Percentiles rank a stretch among this genome's conserved stretches.
Conservation (phyloP, 2,888 invertebrate genomes). For the Sylvicola cinctus region DNA sequence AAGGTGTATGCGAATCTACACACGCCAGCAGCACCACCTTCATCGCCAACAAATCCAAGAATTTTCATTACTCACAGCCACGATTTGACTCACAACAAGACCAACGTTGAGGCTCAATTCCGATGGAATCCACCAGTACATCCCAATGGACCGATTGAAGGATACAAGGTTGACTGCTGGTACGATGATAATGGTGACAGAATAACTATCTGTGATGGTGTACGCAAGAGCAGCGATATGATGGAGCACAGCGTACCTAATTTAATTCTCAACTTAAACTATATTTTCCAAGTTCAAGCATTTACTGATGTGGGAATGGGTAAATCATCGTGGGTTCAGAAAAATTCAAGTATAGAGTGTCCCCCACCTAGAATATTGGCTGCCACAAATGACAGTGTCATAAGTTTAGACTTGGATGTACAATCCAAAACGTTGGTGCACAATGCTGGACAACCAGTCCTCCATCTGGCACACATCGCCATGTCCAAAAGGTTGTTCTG, state of each 20-base stretch:
- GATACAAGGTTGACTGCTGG: conserved; percentile 50
- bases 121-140: conserved; percentile 63
- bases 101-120: conserved; percentile 36
- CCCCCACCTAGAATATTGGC: conserved; percentile 63
- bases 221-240: conserved; percentile 2
- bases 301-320: conserved; percentile 62
- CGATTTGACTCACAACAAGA: conserved; percentile 14
- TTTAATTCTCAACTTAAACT: conserved; percentile 6
- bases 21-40: conserved; percentile 66
- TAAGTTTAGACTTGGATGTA: conserved; percentile 55
- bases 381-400: conserved; percentile 49
- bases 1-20: conserved; percentile 37
- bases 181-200: conserved; percentile 24
- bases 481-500: conserved; percentile 59
- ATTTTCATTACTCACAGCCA: conserved; percentile 43
- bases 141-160: conserved; percentile 51
- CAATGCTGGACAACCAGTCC: conserved; percentile 39
- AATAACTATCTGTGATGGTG: conserved; percentile 31
- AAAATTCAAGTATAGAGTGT: conserved; percentile 46
- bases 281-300: conserved; percentile 46
- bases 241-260: conserved; percentile 31
- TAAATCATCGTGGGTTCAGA: conserved; percentile 39
- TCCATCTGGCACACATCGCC: conserved; percentile 44
- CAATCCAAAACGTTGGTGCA: conserved; percentile 34
- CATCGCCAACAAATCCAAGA: conserved; percentile 48